These are phyloP conservation scores for Mesocricetus auratus DNA, from an alignment of 2,113 vertebrate species.

Conservation along the genomic window DNA sequence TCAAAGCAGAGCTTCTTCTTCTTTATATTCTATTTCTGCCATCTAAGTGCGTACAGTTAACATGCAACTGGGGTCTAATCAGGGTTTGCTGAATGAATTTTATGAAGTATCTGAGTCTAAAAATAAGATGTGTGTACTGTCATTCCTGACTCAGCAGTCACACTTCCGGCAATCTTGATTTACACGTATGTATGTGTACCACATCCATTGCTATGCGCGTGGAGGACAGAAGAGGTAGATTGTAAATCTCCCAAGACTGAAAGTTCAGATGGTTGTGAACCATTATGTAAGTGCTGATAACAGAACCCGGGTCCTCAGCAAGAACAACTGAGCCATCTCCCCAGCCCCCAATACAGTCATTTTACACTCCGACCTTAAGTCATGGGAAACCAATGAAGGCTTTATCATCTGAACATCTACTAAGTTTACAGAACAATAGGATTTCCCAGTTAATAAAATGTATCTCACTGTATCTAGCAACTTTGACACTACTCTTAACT, in stretches of 20 bases:
- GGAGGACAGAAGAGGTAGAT: neutral
- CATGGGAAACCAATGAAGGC: neutral
- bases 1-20: constrained; percentile 5
- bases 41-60: neutral
- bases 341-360: neutral
- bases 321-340: neutral
- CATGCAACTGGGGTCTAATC: neutral
- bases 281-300: neutral
- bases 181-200: neutral
- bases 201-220: neutral
- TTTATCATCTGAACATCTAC: neutral
- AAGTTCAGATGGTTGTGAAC: neutral
- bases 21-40: neutral
- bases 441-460: neutral
- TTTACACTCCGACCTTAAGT: neutral
- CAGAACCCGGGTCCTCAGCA: neutral
- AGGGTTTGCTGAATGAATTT: constrained; percentile 34
- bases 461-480: neutral
- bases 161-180: neutral
- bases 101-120: constrained; percentile 3
- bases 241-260: neutral
- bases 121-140: neutral
- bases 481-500: neutral
- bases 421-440: neutral
- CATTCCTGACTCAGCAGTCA: neutral